Base-by-base conservation (phyloP, 2,113 vertebrate species). In the Anoplopoma fimbria region DNA sequence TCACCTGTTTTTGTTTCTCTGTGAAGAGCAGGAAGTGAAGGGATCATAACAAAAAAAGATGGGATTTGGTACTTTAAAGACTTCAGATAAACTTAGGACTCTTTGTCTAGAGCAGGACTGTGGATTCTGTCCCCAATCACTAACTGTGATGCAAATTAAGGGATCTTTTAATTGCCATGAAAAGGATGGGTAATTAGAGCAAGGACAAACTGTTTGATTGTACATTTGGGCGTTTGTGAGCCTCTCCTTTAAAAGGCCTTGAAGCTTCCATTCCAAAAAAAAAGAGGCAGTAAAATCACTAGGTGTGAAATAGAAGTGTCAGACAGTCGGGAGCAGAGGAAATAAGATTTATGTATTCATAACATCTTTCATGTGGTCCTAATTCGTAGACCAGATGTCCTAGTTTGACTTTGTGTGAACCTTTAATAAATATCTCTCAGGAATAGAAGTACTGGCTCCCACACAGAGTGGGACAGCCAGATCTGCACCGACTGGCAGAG, bases 271-370 rank as follows among this genome's bases (percentile, higher is more conserved):
- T 69, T 75, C 40, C n/a, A n/a, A 68, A 34, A 72, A 64, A 21
- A 2, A 6, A 25, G 1, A 13, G 36, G 49, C 29, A 19, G n/a
- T 88, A 55, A 65, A 73, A 79, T 58, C 38, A 0, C 4, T 0
- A 8, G 64, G 75, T 29, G 62, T 82, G 68, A 82, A 89, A 87
- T 73, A 15, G 38, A 83, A 65, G 45, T 75, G 80, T 85, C 72
- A 77, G 49, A 73, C 51, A 0, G 14, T 15, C 34, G 1, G 25
- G n/a, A 47, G 68, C 74, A 34, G 53, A 49, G 49, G 9, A 77
- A 55, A 47, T 33, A 2, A 70, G 38, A 79, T 64, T 25, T 61
- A 36, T 19, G 21, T 51, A 79, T 77, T 75, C 64, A 80, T 58
- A 31, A 42, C 62, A 13, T 42, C 2, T 34, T 81, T 71, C 42